Conservation (phyloP, 2,797 vertebrate genomes). For the Darevskia mixta region DNA sequence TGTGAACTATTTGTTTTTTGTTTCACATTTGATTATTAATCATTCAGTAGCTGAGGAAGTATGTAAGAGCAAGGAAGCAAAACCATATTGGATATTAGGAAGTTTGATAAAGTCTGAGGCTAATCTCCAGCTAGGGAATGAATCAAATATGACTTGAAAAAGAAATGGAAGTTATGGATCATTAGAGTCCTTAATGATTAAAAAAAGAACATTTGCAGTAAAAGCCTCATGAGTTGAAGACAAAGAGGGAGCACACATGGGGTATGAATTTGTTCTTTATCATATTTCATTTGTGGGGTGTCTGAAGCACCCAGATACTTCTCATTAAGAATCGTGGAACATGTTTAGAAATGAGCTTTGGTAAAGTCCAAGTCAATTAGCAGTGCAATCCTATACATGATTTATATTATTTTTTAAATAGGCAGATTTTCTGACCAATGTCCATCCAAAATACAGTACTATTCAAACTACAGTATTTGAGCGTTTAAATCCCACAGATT, state of each 20-base stretch:
- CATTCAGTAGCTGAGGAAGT: conserved; percentile 21
- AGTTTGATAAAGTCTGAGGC: conserved; percentile 35
- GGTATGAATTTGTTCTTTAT: not conserved
- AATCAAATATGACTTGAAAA: conserved; percentile 41
- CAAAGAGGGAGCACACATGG: not conserved
- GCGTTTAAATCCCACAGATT: too few species aligned
- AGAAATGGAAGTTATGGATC: conserved; percentile 50
- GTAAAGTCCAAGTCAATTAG: not conserved
- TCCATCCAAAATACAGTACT: too few species aligned
- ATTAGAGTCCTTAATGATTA: conserved; percentile 44
- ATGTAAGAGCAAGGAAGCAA: conserved; percentile 5
- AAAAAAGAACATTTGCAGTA: conserved; percentile 3
- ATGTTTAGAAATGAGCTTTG: accelerated
- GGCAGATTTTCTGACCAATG: too few species aligned
- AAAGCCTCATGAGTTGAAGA: conserved; percentile 15
- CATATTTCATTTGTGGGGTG: not conserved
- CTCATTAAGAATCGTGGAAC: accelerated
- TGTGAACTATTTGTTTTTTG: conserved; percentile 13
- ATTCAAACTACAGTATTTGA: too few species aligned
- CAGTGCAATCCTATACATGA: too few species aligned
- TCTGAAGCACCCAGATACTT: not conserved
- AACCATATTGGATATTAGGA: conserved; percentile 49
- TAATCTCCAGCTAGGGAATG: conserved; percentile 26
- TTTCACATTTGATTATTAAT: conserved; percentile 1
- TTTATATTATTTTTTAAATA: too few species aligned